Conservation (phyloP, 2,113 vertebrate genomes). For the Nothocercus nigrocapillus region DNA sequence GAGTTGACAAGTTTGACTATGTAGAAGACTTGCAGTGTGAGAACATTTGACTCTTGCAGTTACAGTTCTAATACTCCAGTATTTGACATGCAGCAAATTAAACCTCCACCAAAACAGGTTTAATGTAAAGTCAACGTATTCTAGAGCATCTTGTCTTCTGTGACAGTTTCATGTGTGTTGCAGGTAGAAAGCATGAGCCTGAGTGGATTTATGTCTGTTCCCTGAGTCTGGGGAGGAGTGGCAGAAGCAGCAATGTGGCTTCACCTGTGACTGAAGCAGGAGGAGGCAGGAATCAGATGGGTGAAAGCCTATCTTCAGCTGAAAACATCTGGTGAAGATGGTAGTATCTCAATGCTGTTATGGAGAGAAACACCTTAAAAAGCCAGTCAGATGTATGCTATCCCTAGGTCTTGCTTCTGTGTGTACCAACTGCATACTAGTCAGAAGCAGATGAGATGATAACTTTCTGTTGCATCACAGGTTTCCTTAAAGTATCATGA, state of each 20-base stretch:
- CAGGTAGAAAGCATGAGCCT: background rate
- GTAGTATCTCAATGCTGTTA: background rate
- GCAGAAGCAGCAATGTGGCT: background rate
- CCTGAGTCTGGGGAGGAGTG: background rate
- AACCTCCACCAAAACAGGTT: background rate
- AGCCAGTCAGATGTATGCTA: background rate
- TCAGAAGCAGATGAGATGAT: background rate
- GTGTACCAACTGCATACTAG: background rate
- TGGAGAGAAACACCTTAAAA: background rate
- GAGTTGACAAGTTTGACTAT: background rate
- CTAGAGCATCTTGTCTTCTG: background rate
- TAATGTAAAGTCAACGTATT: background rate
- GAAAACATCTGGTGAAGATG: background rate
- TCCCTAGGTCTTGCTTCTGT: constrained; percentile 28
- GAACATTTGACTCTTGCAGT: background rate
- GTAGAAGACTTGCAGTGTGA: background rate
- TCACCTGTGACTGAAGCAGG: background rate
- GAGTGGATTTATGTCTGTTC: background rate
- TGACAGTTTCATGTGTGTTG: background rate
- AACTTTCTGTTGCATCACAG: constrained; percentile 10
- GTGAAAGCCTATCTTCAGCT: background rate
- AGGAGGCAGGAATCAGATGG: background rate
- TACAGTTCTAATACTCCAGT: background rate
- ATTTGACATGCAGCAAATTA: background rate
- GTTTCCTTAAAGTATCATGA: background rate